Evolutionary conservation across 2,888 invertebrate genomes (phyloP).

Genomic region (Caenorhabditis sinica): DNA sequence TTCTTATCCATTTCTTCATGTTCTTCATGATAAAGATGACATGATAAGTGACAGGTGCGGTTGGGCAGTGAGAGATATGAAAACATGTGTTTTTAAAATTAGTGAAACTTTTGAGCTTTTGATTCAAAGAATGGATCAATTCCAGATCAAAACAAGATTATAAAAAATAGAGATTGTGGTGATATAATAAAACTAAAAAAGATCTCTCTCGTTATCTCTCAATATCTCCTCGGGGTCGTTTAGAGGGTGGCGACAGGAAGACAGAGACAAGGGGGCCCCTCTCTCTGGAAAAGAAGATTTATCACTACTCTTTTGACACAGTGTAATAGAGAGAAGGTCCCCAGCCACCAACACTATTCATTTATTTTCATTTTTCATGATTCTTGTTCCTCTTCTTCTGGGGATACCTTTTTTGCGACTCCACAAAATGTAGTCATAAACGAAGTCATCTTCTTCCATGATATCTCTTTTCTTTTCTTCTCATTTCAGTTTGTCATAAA

Average conservation of each 20-base stretch:
- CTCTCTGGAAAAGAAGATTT: conserved; percentile 39
- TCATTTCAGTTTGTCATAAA: conserved; percentile 36
- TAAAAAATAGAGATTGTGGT: neutral
- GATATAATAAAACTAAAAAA: conserved; percentile 20
- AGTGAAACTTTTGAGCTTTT: neutral
- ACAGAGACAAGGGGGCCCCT: conserved; percentile 17
- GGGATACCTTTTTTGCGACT: conserved; percentile 23
- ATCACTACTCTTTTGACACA: conserved; percentile 30
- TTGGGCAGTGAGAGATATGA: neutral
- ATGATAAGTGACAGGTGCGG: conserved; percentile 64
- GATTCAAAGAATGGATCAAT: neutral
- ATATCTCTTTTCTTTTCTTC: conserved; percentile 11
- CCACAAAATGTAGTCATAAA: conserved; percentile 27
- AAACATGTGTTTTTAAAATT: neutral
- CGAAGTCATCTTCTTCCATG: conserved; percentile 9
- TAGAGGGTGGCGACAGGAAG: conserved; percentile 43
- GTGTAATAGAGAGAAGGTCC: conserved; percentile 39
- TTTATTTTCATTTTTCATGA: conserved; percentile 15
- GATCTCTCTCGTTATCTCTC: neutral
- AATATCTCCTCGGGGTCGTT: neutral
- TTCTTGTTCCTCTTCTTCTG: neutral
- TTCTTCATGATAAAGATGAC: conserved; percentile 37
- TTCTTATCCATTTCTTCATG: conserved; percentile 1
- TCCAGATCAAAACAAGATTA: neutral
- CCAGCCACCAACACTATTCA: neutral